Evolutionary conservation across 1,140 invertebrate species (phyloP), one percentile per base, ranked within the genome.

Genomic region (Macrocentrus cingulum): DNA sequence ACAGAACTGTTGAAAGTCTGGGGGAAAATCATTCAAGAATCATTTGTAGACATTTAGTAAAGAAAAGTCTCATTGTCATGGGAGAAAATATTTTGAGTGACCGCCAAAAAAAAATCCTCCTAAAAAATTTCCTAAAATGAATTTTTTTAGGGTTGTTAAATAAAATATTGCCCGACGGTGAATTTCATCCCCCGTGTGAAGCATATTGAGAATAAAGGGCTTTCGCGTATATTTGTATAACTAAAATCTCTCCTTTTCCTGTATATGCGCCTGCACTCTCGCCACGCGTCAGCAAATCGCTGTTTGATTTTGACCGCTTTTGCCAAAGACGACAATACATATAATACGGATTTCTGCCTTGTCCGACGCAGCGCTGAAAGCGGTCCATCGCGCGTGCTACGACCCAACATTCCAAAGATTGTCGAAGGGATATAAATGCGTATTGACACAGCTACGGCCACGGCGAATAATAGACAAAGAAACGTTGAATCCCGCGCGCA

Each of bases 241-340:
- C 60, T 62, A 62, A 65, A 65, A 65, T 65, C 63, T 56, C 46
- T 58, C 36, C 29, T 56, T 39, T 34, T 34, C 11, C 13, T 13
- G 15, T 29, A 5, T 29, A 29, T 29, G 9, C 9, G 25, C 48
- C 34, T 39, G 51, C 53, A 51, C 57, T 53, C 23, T 61, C 29
- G 57, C 58, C 63, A 62, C 63, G 60, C 60, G 60, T 58, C 49
- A 42, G 32, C 41, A 48, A 57, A 63, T 63, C 54, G 62, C 60
- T 53, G 51, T 29, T 46, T 52, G 22, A 59, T 46, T 46, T 25
- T 51, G 49, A 16, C 32, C 49, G 13, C n/a, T n/a, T 8, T 49
- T 49, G 49, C 15, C 32, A 29, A 25, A 49, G 20, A 37, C n/a
- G 25, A 39, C 29, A 23, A 13, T n/a, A 19, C 6, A 11, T 44